Conservation (phyloP, 2,888 invertebrate species). For the Galeruca laticollis region DNA sequence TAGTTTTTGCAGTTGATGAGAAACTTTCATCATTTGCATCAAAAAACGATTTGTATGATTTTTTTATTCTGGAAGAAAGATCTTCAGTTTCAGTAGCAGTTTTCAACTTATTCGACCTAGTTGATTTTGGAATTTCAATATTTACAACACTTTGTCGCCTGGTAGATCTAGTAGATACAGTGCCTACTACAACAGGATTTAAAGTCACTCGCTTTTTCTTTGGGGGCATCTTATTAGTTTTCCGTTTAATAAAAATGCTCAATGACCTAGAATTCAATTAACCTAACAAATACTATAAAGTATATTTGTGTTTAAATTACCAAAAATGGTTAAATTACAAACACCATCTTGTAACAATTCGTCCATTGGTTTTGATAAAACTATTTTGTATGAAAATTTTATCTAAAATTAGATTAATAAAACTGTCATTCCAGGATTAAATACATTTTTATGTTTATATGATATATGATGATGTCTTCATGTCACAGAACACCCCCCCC, state of each 20-base stretch:
- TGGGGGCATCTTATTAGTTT: slow-evolving; percentile 52
- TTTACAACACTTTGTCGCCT: slow-evolving; percentile 54
- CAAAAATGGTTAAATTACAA: background rate
- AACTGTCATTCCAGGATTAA: background rate
- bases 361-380: too few species aligned
- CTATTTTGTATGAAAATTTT: background rate
- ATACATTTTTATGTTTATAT: background rate
- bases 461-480: too few species aligned
- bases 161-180: slow-evolving; percentile 56
- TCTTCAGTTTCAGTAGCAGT: slow-evolving; percentile 9
- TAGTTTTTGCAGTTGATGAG: background rate
- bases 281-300: background rate
- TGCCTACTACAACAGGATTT: slow-evolving; percentile 53
- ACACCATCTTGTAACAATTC: background rate
- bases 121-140: slow-evolving; percentile 50
- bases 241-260: background rate
- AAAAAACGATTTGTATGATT: slow-evolving; percentile 33
- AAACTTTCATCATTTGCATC: slow-evolving; percentile 15
- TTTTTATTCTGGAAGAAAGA: slow-evolving; percentile 33
- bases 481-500: too few species aligned
- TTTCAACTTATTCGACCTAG: slow-evolving; percentile 25
- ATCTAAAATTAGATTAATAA: background rate
- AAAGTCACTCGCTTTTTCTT: slow-evolving; percentile 52
- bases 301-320: background rate
- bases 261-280: background rate